Evolutionary conservation across 2,888 invertebrate genomes (phyloP).

Genomic region (Nudaria mundana): DNA sequence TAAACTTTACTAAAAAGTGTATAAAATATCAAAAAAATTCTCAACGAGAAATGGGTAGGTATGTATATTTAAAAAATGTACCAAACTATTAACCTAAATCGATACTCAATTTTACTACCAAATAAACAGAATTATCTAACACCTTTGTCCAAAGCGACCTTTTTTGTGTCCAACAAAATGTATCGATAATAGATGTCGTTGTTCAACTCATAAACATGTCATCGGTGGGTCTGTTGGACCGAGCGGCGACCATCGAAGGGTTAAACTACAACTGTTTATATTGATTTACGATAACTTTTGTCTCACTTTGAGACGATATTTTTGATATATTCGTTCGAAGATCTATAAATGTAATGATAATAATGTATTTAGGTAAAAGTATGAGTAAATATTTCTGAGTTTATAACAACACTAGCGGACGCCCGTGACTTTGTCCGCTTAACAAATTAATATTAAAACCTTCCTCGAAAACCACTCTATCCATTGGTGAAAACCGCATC

Average conservation of each 20-base stretch:
- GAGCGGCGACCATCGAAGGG: slow-evolving; percentile 14
- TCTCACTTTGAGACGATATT: slow-evolving; percentile 13
- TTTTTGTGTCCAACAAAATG: slow-evolving; percentile 29
- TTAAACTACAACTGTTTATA: slow-evolving; percentile 21
- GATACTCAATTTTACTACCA: slow-evolving; percentile 8
- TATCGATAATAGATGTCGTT: slow-evolving; percentile 24
- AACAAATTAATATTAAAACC: too few relatives aligned
- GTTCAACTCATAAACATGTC: slow-evolving; percentile 55
- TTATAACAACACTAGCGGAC: too few relatives aligned
- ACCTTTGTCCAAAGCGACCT: slow-evolving; percentile 15
- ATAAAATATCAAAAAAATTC: slow-evolving; percentile 5
- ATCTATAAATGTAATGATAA: neutral
- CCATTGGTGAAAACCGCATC: too few relatives aligned
- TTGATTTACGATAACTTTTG: slow-evolving; percentile 29
- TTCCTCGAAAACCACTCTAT: too few relatives aligned
- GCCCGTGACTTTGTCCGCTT: too few relatives aligned
- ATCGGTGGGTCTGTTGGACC: slow-evolving; percentile 32
- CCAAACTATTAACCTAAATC: too few relatives aligned
- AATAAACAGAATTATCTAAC: slow-evolving; percentile 7
- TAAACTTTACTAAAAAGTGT: too few relatives aligned
- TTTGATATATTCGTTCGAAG: neutral
- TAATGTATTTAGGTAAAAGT: too few relatives aligned
- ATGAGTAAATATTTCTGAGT: too few relatives aligned
- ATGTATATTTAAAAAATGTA: too few relatives aligned
- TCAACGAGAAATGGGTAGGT: too few relatives aligned